Evolutionary conservation across 2,113 vertebrate genomes (phyloP).

Genomic region (Hypocryptadius cinnamomeus): DNA sequence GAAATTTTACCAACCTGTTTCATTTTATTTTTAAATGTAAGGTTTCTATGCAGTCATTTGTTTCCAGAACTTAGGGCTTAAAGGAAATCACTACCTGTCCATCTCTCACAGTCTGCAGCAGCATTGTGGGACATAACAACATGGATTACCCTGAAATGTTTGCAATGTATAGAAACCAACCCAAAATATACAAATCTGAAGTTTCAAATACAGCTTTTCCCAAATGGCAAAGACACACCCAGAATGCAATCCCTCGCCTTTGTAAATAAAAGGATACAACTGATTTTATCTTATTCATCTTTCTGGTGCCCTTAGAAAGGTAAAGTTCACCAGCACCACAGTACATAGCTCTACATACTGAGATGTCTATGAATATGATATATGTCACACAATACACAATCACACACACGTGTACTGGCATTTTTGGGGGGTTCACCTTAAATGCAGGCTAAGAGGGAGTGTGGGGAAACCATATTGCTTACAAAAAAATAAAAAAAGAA

Average conservation of each 20-base stretch:
- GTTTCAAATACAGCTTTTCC: neutral
- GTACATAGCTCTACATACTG: neutral
- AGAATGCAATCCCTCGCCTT: neutral
- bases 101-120: neutral
- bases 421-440: neutral
- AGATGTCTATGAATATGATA: rapidly evolving
- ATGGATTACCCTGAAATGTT: neutral
- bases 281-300: neutral
- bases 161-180: neutral
- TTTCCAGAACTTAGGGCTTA: conserved; percentile 7
- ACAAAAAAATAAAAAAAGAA: neutral
- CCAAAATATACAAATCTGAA: neutral
- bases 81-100: neutral
- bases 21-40: neutral
- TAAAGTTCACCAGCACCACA: neutral
- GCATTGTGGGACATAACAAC: neutral
- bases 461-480: rapidly evolving
- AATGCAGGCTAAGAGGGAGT: neutral
- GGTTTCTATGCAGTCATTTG: neutral
- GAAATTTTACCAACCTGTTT: neutral
- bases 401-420: neutral
- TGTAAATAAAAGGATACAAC: neutral
- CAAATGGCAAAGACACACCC: neutral
- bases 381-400: too few relatives aligned
- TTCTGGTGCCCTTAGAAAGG: neutral